Evolutionary conservation across 1,140 invertebrate species (phyloP), one percentile per base, ranked within the genome.

Genomic region (Nebria ingens): DNA sequence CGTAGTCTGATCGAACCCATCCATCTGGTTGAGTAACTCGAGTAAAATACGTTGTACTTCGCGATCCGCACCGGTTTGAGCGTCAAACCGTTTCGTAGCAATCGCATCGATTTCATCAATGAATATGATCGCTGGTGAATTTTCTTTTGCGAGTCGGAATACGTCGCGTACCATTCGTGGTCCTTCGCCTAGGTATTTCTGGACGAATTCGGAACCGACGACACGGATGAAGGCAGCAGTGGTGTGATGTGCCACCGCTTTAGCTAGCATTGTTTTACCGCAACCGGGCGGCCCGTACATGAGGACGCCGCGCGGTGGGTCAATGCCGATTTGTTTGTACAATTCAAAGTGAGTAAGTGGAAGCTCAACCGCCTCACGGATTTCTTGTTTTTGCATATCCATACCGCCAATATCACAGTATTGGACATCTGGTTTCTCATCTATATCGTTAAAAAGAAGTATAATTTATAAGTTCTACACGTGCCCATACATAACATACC

Each of bases 351-450:
- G 96, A 49, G 96, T 99, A 1, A 99, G 74, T 2, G 97, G 97
- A 55, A 99, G 72, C 71, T 99, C 97, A 0, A 99, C 97, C 50
- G 97, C 97, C 77, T 99, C 97, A 52, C 96, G 76, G 57, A 99
- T 98, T 74, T 99, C 97, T 71, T 99, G 97, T 64, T 99, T 99
- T 71, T 99, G 97, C 79, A 98, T 97, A 69, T 99, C 96, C 86
- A 99, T 93, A 40, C 97, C 97, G 73, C 97, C 97, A 73, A 99
- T 99, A 67, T 99, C 97, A 19, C 88, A 84, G 70, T 99, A 99
- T 50, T 84, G 82, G 38, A 99, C 93, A 76, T 99, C 94, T 2
- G 97, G 97, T 67, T 98, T 99, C 73, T 99, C 96, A 83, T 99
- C 96, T 83, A 17, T 45, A 34, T 34, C 25, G n/a, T 34, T 9